These are phyloP conservation scores for Marronus borbonicus DNA, from an alignment of 2,888 invertebrate species.

Conservation along the genomic window DNA sequence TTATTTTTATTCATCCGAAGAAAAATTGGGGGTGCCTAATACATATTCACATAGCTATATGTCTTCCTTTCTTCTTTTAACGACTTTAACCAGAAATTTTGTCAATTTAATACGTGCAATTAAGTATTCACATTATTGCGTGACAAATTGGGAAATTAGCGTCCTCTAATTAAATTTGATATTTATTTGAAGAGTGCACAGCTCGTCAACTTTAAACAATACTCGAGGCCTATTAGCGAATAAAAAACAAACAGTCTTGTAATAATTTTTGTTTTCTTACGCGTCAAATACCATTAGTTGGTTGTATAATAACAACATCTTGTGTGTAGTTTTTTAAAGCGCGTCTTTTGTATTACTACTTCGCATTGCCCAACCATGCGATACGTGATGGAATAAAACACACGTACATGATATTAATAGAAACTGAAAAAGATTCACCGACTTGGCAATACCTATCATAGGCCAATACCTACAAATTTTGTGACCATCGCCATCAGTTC, in stretches of 20 bases:
- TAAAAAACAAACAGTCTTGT: slow-evolving; percentile 3
- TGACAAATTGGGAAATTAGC: too few relatives aligned
- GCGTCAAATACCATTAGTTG: background rate
- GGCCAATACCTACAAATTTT: background rate
- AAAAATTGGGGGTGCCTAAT: too few relatives aligned
- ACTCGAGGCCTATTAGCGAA: background rate
- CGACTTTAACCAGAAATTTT: too few relatives aligned
- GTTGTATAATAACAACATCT: slow-evolving; percentile 3
- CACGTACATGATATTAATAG: background rate
- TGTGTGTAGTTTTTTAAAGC: background rate
- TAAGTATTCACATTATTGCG: too few relatives aligned
- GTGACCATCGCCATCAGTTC: background rate
- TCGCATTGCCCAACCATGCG: background rate
- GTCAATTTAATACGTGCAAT: too few relatives aligned
- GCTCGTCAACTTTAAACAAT: slow-evolving; percentile 3
- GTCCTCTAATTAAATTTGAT: too few relatives aligned
- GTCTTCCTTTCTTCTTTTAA: too few relatives aligned
- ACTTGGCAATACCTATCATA: background rate
- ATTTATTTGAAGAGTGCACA: too few relatives aligned
- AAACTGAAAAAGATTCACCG: background rate
- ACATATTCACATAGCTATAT: too few relatives aligned
- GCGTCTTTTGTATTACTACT: background rate
- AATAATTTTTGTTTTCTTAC: background rate
- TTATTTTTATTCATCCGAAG: too few relatives aligned
- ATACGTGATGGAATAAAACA: slow-evolving; percentile 1